These are phyloP conservation scores for Naso thynnoides DNA, from an alignment of 2,797 vertebrate genomes.

Conservation along the genomic window DNA sequence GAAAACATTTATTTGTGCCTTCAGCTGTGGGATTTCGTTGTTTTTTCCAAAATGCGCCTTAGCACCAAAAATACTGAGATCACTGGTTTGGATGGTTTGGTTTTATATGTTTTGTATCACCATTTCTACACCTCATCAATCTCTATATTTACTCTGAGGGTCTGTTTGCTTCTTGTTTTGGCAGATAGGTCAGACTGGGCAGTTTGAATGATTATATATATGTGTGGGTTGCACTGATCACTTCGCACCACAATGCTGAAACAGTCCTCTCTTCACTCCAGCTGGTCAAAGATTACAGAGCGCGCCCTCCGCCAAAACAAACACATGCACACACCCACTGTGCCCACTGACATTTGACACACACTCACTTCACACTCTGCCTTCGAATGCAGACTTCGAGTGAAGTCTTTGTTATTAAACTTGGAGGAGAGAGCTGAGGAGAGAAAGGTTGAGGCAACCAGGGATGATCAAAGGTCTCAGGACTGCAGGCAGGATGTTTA, in stretches of 20 bases:
- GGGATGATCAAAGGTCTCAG: constrained; percentile 55
- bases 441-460: constrained; percentile 39
- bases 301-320: constrained; percentile 37
- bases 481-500: constrained; percentile 43
- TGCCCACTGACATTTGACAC: constrained; percentile 38
- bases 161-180: constrained; percentile 55
- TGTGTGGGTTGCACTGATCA: constrained; percentile 34
- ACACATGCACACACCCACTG: constrained; percentile 15
- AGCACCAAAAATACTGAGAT: constrained; percentile 20
- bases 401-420: constrained; percentile 30
- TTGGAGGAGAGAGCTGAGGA: constrained; percentile 29
- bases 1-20: constrained; percentile 39
- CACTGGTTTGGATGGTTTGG: constrained; percentile 23
- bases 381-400: constrained; percentile 39
- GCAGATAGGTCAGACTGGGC: constrained; percentile 21
- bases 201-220: constrained; percentile 22
- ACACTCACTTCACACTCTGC: constrained; percentile 43
- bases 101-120: constrained; percentile 26
- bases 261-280: constrained; percentile 51
- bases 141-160: constrained; percentile 45
- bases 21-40: constrained; percentile 11
- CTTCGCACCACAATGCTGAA: constrained; percentile 54
- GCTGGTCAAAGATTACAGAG: constrained; percentile 74
- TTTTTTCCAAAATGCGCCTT: constrained; percentile 30
- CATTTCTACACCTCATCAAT: constrained; percentile 47